phyloP scores from a whole-genome alignment of 2,797 vertebrate species.

The Chanos chanos region DNA sequence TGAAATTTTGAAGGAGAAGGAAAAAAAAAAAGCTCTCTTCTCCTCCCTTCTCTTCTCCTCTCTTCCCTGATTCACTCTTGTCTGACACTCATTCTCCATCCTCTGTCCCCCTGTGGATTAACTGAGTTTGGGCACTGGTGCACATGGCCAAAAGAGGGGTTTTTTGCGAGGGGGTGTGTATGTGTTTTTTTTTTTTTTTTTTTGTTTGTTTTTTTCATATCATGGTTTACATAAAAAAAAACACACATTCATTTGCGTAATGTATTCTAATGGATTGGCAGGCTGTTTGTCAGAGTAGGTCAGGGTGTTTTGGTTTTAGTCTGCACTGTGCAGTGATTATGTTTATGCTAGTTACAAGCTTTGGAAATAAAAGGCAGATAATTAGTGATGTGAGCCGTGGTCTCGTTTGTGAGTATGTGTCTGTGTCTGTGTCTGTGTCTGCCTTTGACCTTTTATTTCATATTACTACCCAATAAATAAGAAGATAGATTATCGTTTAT shows the following conservation, averaged over 20 bases:
- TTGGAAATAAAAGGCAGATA: conserved; percentile 71
- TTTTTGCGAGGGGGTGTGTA: background rate
- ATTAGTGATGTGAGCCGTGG: conserved; percentile 78
- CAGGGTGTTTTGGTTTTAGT: conserved; percentile 65
- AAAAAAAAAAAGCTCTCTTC: conserved; percentile 23
- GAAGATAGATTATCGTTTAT: conserved; percentile 48
- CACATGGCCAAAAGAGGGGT: conserved; percentile 22
- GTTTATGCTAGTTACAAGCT: conserved; percentile 65
- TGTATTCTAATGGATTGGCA: conserved; percentile 72
- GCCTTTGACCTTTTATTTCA: conserved; percentile 61
- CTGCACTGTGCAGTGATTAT: conserved; percentile 75
- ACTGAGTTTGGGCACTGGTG: background rate
- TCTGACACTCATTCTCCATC: background rate
- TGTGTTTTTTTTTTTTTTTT: background rate
- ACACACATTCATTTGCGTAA: conserved; percentile 73
- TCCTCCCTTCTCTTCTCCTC: conserved; percentile 33
- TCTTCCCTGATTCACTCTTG: conserved; percentile 18
- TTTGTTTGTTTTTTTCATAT: conserved; percentile 46
- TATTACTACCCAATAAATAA: conserved; percentile 58
- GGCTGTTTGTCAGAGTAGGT: conserved; percentile 67
- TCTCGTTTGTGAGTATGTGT: conserved; percentile 73
- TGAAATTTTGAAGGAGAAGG: conserved; percentile 36
- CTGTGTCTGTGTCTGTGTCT: conserved; percentile 59
- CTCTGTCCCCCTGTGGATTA: background rate
- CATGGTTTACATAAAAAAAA: conserved; percentile 53